Evolutionary conservation across 2,888 invertebrate species (phyloP), one percentile per base, ranked within the genome.

Genomic region (Pristionchus exspectatus): DNA sequence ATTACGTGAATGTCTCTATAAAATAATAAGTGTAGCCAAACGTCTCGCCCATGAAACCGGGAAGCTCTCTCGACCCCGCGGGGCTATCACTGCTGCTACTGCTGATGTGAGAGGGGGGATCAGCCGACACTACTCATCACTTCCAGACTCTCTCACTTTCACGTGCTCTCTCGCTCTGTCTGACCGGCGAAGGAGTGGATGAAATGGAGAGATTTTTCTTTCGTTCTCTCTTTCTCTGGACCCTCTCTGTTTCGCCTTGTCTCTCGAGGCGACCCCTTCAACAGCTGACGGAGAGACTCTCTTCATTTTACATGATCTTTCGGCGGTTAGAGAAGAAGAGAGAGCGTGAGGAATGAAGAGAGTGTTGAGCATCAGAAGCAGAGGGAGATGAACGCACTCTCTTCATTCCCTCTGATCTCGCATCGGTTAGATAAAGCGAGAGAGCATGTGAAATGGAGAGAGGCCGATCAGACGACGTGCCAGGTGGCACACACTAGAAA

Each of bases 251-350:
- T 81, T 54, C 81, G 0, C 50, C 14, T 54, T 24, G 12, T 81
- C 81, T 50, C 81, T 50, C 50, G 12, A 14, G 50, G 10, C 33
- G 54, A 81, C 74, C 74, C 38, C 14, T 10, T 10, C 24, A 54
- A 18, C 81, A 81, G 81, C 81, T 50, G 81, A 33, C 81, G 30
- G 74, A 16, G 38, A 38, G 69, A 2, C 69, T 69, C 69, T 74
- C 74, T 33, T 10, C 38, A 21, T 38, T 74, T 33, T 1, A 38
- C 38, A 2, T 21, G 18, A 7, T 74, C 38, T 74, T 24, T 38
- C 74, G 33, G 24, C 10, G 33, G 18, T 7, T 12, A 24, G 24
- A 27, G 50, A 50, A 24, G 50, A 14, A 27, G 27, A 81, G 50
- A 44, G 81, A 81, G 27, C n/a, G 9, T 14, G 74, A 0, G 24